A percentile compares a stretch with the other conserved stretches of the same genome.
Conservation (phyloP, 2,888 invertebrate species). For the Acronicta leporina region DNA sequence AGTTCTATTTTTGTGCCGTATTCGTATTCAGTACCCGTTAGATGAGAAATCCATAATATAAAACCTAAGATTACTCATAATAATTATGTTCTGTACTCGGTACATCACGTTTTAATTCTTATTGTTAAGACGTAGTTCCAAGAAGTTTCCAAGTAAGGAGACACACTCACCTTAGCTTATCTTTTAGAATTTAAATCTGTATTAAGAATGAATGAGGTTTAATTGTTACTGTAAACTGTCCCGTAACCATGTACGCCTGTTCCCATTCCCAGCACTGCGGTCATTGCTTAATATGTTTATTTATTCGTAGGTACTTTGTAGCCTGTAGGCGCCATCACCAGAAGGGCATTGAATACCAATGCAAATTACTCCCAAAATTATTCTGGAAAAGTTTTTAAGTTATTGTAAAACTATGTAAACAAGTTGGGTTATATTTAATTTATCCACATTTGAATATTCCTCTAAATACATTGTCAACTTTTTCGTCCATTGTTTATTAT, state of each 20-base stretch:
- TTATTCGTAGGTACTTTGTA: constrained; percentile 50
- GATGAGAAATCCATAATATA: constrained; percentile 20
- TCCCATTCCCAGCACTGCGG: constrained; percentile 34
- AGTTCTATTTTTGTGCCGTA: constrained; percentile 28
- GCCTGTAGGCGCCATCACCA: constrained; percentile 52
- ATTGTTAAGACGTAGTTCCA: constrained; percentile 7
- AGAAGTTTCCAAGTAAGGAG: constrained; percentile 25
- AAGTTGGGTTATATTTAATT: no score
- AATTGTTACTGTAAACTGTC: constrained; percentile 33
- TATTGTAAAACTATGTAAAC: no score
- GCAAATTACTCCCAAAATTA: no score
- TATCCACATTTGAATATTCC: no score
- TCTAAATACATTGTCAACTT: no score
- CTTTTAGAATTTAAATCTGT: constrained; percentile 13
- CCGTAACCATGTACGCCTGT: constrained; percentile 14
- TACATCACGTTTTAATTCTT: constrained; percentile 22
- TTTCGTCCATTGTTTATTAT: no score
- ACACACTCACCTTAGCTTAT: constrained; percentile 27
- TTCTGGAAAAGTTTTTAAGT: not conserved
- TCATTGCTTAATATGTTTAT: constrained; percentile 62
- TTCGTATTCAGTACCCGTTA: constrained; percentile 21
- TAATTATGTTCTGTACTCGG: constrained; percentile 6
- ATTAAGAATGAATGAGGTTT: constrained; percentile 36
- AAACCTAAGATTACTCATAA: constrained; percentile 34
- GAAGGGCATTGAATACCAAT: not conserved